Conservation (phyloP, 2,888 invertebrate species). For the Agriopis marginaria region DNA sequence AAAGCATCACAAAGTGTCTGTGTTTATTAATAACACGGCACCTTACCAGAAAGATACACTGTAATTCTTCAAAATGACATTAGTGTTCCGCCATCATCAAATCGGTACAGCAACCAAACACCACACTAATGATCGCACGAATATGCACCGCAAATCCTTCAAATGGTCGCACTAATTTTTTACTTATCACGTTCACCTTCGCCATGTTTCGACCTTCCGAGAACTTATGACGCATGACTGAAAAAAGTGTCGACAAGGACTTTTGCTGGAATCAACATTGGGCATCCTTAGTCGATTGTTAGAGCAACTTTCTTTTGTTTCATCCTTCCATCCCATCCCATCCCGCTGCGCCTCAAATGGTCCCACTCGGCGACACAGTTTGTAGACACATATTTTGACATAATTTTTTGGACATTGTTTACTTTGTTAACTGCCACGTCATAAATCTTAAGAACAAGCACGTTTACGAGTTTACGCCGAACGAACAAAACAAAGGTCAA, state of each 20-base stretch:
- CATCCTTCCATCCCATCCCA: conserved; percentile 52
- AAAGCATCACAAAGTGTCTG: conserved; percentile 40
- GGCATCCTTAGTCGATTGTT: conserved; percentile 26
- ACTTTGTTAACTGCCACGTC: conserved; percentile 40
- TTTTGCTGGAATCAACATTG: conserved; percentile 55
- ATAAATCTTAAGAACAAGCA: conserved; percentile 46
- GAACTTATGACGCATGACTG: conserved; percentile 70
- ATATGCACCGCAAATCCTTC: conserved; percentile 63
- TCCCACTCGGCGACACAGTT: conserved; percentile 59
- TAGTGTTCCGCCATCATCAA: conserved; percentile 57
- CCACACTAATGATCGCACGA: conserved; percentile 68
- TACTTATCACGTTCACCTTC: conserved; percentile 61
- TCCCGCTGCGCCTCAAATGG: conserved; percentile 70
- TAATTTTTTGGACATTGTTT: conserved; percentile 50
- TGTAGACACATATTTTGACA: conserved; percentile 71
- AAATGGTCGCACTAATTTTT: conserved; percentile 70
- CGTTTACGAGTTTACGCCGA: conserved; percentile 50
- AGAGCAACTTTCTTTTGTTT: conserved; percentile 76
- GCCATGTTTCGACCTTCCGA: conserved; percentile 73
- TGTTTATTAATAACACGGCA: conserved; percentile 59
- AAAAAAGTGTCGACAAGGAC: conserved; percentile 67
- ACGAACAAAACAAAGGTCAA: conserved; percentile 49
- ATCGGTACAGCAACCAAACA: conserved; percentile 52
- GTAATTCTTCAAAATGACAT: conserved; percentile 66
- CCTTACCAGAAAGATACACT: conserved; percentile 54